Evolutionary conservation across 2,113 vertebrate species (phyloP).

Genomic region (Dolichallabes microphthalmus): DNA sequence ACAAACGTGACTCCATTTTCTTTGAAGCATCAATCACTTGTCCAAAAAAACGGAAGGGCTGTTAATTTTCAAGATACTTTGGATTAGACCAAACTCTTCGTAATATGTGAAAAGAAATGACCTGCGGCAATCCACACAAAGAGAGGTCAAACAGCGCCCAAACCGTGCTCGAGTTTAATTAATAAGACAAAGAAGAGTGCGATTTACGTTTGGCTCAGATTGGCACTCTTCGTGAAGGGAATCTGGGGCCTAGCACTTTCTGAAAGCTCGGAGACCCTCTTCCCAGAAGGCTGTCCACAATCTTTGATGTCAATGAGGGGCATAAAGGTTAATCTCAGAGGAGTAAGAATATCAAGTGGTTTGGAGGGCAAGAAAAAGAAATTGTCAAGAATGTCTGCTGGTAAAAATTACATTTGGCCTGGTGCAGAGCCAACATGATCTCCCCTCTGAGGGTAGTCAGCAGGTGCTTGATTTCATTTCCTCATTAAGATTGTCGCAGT

Average conservation of each 20-base stretch:
- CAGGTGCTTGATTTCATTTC: slow-evolving; percentile 61
- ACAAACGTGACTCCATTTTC: neutral
- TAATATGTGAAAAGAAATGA: slow-evolving; percentile 78
- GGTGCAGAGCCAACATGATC: slow-evolving; percentile 41
- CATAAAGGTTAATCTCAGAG: slow-evolving; percentile 68
- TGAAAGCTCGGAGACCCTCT: slow-evolving; percentile 46
- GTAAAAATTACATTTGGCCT: slow-evolving; percentile 55
- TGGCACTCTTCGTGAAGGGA: slow-evolving; percentile 52
- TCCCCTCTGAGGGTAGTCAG: slow-evolving; percentile 53
- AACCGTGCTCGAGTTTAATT: slow-evolving; percentile 74
- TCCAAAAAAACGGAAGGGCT: neutral
- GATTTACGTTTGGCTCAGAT: slow-evolving; percentile 62
- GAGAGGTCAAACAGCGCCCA: slow-evolving; percentile 73
- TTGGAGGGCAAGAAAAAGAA: slow-evolving; percentile 49
- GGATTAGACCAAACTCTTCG: slow-evolving; percentile 54
- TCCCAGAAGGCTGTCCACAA: slow-evolving; percentile 62
- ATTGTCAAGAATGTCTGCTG: slow-evolving; percentile 47
- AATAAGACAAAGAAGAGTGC: slow-evolving; percentile 74
- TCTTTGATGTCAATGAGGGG: slow-evolving; percentile 71
- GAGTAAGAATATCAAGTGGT: slow-evolving; percentile 65
- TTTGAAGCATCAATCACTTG: neutral
- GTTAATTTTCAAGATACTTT: slow-evolving; percentile 47
- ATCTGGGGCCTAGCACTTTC: slow-evolving; percentile 50
- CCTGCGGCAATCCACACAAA: slow-evolving; percentile 67
- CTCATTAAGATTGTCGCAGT: slow-evolving; percentile 52